Conservation (phyloP, 92 coral and sea anemone species). For the Montipora capitata region DNA sequence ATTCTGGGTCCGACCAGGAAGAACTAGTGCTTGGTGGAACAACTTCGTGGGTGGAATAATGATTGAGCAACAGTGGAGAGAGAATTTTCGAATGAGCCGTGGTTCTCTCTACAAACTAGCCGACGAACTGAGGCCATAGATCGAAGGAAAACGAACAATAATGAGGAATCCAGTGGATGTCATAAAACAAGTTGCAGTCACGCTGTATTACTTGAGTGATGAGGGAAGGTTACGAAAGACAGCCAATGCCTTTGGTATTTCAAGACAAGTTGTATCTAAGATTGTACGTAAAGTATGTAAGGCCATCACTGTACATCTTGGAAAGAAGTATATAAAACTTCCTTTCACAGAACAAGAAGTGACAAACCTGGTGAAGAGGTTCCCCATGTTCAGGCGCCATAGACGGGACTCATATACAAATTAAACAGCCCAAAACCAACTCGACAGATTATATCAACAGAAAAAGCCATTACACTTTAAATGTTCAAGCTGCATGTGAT, state of each 20-base stretch:
- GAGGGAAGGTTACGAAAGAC: too few relatives aligned
- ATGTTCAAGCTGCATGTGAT: too few relatives aligned
- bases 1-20: too few relatives aligned
- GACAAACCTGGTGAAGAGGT: neutral
- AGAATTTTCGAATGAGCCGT: too few relatives aligned
- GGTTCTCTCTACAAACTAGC: too few relatives aligned
- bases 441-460: neutral
- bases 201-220: neutral
- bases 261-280: too few relatives aligned
- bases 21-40: too few relatives aligned
- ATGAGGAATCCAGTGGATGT: slow-evolving; percentile 11
- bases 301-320: too few relatives aligned
- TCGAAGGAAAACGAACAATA: slow-evolving; percentile 10
- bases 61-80: neutral
- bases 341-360: too few relatives aligned
- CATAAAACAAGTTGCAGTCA: neutral
- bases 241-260: too few relatives aligned
- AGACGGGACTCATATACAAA: neutral
- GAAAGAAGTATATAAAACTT: too few relatives aligned
- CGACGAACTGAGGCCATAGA: neutral
- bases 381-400: neutral
- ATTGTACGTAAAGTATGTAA: too few relatives aligned
- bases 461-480: slow-evolving; percentile 7
- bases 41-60: neutral
- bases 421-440: neutral